phyloP scores from a whole-genome alignment of 2,113 vertebrate genomes.

The Chiloscyllium plagiosum region DNA sequence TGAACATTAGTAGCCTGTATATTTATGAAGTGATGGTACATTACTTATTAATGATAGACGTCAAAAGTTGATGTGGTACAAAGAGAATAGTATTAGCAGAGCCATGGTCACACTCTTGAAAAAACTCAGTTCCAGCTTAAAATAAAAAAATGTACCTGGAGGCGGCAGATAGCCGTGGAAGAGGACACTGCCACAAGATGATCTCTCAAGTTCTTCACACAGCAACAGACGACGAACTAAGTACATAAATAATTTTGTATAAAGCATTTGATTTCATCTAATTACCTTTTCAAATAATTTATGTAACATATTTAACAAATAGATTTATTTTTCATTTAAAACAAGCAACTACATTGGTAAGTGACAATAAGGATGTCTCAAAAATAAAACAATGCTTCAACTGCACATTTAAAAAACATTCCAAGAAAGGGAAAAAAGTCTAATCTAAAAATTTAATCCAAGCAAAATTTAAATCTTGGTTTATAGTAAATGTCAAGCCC shows the following conservation, averaged over 20 bases:
- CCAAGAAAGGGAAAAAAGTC: neutral
- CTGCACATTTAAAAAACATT: neutral
- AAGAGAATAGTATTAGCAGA: neutral
- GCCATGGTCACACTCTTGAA: neutral
- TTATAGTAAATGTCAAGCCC: neutral
- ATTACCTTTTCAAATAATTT: neutral
- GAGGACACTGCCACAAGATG: slow-evolving; percentile 92
- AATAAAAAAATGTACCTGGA: slow-evolving; percentile 65
- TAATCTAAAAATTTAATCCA: neutral
- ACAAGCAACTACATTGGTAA: neutral
- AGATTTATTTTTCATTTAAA: neutral
- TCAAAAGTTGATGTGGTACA: neutral
- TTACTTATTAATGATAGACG: neutral
- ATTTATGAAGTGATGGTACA: neutral
- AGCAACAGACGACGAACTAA: slow-evolving; percentile 82
- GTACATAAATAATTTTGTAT: slow-evolving; percentile 10
- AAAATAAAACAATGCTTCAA: neutral
- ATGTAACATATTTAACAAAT: neutral
- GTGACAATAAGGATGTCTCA: neutral
- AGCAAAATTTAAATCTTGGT: neutral
- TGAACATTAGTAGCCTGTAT: neutral
- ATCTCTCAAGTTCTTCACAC: slow-evolving; percentile 93
- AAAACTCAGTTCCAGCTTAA: neutral
- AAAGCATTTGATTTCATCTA: neutral
- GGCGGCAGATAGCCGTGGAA: slow-evolving; percentile 95